Evolutionary conservation across 1,140 invertebrate species (phyloP).

Genomic region (Drosophila orosa): DNA sequence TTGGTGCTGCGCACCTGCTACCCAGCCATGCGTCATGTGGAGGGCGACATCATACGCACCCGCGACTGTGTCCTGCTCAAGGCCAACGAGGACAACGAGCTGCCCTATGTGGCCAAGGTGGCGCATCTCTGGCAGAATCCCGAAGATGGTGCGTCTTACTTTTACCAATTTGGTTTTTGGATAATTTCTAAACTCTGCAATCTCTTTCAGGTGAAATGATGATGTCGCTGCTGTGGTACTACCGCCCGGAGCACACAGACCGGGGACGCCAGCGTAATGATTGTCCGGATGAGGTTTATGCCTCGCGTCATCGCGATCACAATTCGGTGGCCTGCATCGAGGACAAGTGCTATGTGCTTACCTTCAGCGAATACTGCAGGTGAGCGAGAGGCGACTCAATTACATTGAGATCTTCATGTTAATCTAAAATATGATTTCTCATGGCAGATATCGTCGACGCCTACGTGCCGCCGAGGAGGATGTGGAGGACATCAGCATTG

Average conservation of each 20-base stretch:
- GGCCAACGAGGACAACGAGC: slow-evolving; percentile 92
- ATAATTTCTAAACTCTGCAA: neutral
- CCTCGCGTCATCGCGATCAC: slow-evolving; percentile 95
- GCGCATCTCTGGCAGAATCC: slow-evolving; percentile 97
- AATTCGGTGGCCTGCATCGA: slow-evolving; percentile 99
- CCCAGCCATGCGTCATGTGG: slow-evolving; percentile 93
- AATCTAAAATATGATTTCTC: no score
- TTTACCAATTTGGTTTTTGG: no score
- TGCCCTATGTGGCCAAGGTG: slow-evolving; percentile 97
- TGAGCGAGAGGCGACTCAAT: no score
- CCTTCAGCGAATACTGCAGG: slow-evolving; percentile 98
- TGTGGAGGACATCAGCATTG: slow-evolving; percentile 82
- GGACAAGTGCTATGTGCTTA: slow-evolving; percentile 98
- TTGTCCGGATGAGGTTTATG: slow-evolving; percentile 96
- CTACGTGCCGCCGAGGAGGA: slow-evolving; percentile 86
- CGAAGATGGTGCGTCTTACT: slow-evolving; percentile 89
- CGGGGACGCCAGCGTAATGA: slow-evolving; percentile 91
- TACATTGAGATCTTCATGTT: no score
- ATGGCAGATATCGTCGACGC: slow-evolving; percentile 86
- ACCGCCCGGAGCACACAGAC: slow-evolving; percentile 98
- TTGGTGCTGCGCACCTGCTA: slow-evolving; percentile 92
- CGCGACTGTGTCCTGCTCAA: slow-evolving; percentile 95
- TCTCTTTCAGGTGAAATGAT: slow-evolving; percentile 94
- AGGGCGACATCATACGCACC: slow-evolving; percentile 93
- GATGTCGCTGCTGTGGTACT: slow-evolving; percentile 98